These are phyloP conservation scores for Leucopsar rothschildi DNA, from an alignment of 2,113 vertebrate species.

Conservation along the genomic window DNA sequence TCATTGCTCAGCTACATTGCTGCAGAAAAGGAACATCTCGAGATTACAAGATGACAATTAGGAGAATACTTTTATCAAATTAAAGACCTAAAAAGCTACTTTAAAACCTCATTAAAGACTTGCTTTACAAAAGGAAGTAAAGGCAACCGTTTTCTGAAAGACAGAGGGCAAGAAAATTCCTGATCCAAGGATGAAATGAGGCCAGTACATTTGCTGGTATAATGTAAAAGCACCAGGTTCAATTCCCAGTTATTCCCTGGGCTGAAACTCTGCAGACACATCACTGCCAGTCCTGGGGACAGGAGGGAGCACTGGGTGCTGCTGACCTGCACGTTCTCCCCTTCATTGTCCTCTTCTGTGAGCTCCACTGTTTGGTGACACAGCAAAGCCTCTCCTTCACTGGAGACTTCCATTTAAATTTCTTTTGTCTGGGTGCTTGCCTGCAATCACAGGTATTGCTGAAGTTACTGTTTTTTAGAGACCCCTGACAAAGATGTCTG, in stretches of 20 bases:
- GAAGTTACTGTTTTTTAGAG: background rate
- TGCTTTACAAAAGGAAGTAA: background rate
- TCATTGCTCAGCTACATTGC: background rate
- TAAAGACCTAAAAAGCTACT: background rate
- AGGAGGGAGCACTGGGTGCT: background rate
- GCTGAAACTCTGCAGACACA: background rate
- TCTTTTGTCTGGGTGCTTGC: background rate
- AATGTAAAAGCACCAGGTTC: background rate
- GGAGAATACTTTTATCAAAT: background rate
- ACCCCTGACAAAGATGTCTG: background rate
- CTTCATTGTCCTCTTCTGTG: background rate
- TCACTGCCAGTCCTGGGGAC: background rate
- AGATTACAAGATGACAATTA: background rate
- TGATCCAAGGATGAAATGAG: background rate
- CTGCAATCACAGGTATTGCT: background rate
- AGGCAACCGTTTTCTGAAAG: accelerated
- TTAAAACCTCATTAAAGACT: background rate
- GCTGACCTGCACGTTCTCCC: background rate
- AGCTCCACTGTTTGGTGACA: background rate
- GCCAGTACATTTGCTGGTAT: background rate
- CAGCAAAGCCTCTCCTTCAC: background rate
- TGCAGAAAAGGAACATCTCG: background rate
- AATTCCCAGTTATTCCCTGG: background rate
- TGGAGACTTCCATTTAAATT: background rate
- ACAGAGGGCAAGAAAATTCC: background rate